These are phyloP conservation scores for Drosophila prosaltans DNA, from an alignment of 1,140 invertebrate species.

Conservation along the genomic window DNA sequence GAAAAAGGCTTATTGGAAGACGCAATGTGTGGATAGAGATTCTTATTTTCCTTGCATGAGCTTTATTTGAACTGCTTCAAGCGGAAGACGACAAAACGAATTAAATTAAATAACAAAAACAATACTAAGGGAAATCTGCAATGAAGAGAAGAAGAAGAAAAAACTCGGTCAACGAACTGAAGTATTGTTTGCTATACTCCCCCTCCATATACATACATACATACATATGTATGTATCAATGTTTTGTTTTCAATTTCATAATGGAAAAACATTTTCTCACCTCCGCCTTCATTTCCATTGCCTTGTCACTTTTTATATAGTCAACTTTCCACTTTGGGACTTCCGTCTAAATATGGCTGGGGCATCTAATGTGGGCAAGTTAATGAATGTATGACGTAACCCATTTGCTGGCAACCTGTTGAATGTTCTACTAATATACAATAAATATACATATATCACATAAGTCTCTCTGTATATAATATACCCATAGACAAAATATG, in stretches of 20 bases:
- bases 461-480: too few relatives aligned
- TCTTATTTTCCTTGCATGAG: not conserved
- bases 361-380: slow-evolving; percentile 2
- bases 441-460: not conserved
- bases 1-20: too few relatives aligned
- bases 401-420: not conserved
- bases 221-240: slow-evolving; percentile 26
- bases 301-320: slow-evolving; percentile 14
- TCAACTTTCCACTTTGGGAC: slow-evolving; percentile 42
- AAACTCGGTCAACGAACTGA: slow-evolving; percentile 74
- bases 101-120: not conserved
- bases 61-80: not conserved
- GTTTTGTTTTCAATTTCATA: slow-evolving; percentile 69
- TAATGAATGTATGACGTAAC: slow-evolving; percentile 6
- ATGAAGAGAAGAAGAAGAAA: slow-evolving; percentile 18
- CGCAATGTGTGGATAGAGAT: not conserved
- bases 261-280: slow-evolving; percentile 36
- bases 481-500: too few relatives aligned
- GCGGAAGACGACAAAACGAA: not conserved
- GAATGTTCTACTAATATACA: slow-evolving; percentile 10
- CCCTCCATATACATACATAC: slow-evolving; percentile 19
- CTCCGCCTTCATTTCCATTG: not conserved
- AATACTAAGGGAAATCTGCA: not conserved
- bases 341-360: slow-evolving; percentile 62
- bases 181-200: slow-evolving; percentile 8